These are phyloP conservation scores for Plebejus melissa DNA, from an alignment of 2,888 invertebrate genomes.

Conservation along the genomic window DNA sequence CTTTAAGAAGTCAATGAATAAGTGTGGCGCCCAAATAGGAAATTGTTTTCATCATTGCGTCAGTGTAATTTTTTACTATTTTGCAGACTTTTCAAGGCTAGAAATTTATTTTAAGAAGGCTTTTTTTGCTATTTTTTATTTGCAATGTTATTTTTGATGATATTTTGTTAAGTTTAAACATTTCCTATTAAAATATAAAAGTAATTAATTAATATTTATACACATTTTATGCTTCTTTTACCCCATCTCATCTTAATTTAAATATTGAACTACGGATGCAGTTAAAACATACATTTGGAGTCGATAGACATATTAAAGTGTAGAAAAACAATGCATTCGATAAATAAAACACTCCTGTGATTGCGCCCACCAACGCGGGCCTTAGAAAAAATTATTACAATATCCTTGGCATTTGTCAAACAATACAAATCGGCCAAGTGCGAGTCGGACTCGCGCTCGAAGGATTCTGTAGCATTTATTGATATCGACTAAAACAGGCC, in stretches of 20 bases:
- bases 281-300: neutral
- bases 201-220: too few relatives aligned
- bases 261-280: neutral
- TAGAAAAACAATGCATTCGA: neutral
- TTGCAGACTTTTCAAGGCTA: neutral
- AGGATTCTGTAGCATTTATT: too few relatives aligned
- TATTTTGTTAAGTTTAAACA: too few relatives aligned
- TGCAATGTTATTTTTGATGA: too few relatives aligned
- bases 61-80: neutral
- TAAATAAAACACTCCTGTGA: conserved; percentile 29
- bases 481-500: too few relatives aligned
- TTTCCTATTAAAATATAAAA: too few relatives aligned
- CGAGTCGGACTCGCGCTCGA: neutral
- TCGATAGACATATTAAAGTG: neutral
- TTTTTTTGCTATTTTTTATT: too few relatives aligned
- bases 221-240: neutral
- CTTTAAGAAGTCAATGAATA: neutral
- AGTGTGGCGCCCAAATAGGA: neutral
- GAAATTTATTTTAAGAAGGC: neutral
- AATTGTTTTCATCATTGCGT: neutral
- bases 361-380: conserved; percentile 44
- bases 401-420: conserved; percentile 46
- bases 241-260: neutral
- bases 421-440: conserved; percentile 38
- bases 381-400: conserved; percentile 44